A percentile compares a stretch with the other conserved stretches of the same genome.
Conservation (phyloP, 2,113 vertebrate species). For the Orthonyx spaldingii region DNA sequence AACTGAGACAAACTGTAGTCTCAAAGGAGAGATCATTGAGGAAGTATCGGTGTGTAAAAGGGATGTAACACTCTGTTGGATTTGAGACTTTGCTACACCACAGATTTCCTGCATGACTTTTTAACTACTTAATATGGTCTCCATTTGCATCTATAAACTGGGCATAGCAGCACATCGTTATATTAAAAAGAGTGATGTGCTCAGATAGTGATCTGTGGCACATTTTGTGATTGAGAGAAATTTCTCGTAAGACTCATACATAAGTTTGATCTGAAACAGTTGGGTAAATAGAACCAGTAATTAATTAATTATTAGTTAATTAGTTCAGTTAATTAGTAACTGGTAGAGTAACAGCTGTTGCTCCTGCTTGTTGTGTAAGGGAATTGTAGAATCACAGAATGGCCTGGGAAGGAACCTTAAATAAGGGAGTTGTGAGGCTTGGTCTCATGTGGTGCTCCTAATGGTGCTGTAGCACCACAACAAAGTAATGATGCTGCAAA, state of each 20-base stretch:
- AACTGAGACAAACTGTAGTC: background rate
- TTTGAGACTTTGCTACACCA: background rate
- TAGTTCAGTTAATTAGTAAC: conserved; percentile 1
- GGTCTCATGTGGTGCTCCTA: background rate
- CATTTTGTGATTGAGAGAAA: background rate
- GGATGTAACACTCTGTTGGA: background rate
- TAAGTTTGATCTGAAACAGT: background rate
- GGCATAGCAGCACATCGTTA: background rate
- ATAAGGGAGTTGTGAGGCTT: background rate
- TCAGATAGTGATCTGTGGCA: background rate
- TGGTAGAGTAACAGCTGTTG: background rate
- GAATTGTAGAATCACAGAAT: background rate
- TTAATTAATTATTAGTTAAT: conserved; percentile 29
- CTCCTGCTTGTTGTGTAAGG: background rate
- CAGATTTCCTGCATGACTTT: background rate
- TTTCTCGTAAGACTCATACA: background rate
- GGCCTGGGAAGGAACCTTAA: background rate
- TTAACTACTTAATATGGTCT: background rate
- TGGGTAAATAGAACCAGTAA: background rate
- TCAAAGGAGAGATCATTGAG: background rate
- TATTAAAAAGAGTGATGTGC: background rate
- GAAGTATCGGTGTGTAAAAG: background rate
- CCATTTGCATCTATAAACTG: background rate
- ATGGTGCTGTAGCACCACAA: background rate
- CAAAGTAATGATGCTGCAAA: background rate